Conservation (phyloP, 2,113 vertebrate species). For the Quiscalus mexicanus region DNA sequence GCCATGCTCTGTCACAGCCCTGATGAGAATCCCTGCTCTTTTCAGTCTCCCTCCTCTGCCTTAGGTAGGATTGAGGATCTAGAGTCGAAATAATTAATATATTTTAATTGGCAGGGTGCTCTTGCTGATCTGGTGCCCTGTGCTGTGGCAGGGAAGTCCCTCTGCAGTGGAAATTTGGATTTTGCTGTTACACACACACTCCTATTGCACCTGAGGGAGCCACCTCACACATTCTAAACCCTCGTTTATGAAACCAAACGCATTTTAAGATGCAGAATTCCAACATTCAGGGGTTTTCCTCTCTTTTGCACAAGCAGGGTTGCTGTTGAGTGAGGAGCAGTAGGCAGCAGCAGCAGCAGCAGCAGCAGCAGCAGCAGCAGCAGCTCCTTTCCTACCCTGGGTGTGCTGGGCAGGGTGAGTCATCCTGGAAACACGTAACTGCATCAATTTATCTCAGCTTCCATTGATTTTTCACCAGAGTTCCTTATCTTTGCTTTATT, state of each 20-base stretch:
- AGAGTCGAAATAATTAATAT: background rate
- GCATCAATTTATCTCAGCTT: background rate
- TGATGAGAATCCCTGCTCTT: background rate
- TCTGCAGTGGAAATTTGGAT: background rate
- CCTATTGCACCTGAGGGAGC: background rate
- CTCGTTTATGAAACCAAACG: background rate
- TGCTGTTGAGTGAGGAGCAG: background rate
- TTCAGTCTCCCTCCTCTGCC: background rate
- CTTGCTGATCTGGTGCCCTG: background rate
- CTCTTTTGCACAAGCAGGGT: background rate
- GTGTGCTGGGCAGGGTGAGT: slow-evolving; percentile 41
- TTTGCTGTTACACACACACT: background rate
- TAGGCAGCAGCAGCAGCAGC: slow-evolving; percentile 11
- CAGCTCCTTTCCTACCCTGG: slow-evolving; percentile 10
- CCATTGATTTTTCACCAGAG: background rate
- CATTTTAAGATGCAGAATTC: background rate
- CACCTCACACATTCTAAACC: background rate
- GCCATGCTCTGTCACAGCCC: background rate
- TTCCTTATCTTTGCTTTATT: slow-evolving; percentile 4
- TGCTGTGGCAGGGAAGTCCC: background rate
- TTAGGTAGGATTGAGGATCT: background rate
- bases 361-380: slow-evolving; percentile 11
- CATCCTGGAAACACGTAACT: slow-evolving; percentile 8
- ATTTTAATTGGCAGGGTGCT: background rate
- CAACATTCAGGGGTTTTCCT: background rate